phyloP scores from a whole-genome alignment of 1,140 invertebrate genomes.

The Drosophila saltans region DNA sequence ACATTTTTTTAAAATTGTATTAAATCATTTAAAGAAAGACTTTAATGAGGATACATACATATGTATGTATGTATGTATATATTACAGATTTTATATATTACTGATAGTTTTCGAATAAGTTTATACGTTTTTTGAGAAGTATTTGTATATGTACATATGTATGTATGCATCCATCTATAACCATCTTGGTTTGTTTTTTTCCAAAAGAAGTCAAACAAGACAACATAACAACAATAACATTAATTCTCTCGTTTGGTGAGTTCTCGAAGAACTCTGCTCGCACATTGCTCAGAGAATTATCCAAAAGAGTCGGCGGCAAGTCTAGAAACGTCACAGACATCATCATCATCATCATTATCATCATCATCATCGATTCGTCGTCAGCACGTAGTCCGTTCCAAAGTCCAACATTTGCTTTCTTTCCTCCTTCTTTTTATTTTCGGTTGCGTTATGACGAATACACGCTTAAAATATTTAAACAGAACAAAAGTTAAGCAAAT shows the following conservation, averaged over 20 bases:
- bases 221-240: too few relatives aligned
- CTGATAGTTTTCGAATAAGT: too few relatives aligned
- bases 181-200: too few relatives aligned
- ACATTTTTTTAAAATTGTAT: too few relatives aligned
- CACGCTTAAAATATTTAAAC: conserved; percentile 7
- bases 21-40: too few relatives aligned
- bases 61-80: too few relatives aligned
- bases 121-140: too few relatives aligned
- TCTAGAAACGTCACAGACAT: conserved; percentile 8
- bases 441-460: conserved; percentile 11
- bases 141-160: too few relatives aligned
- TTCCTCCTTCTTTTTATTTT: conserved; percentile 13
- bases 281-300: conserved; percentile 2
- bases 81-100: too few relatives aligned
- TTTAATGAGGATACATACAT: neutral
- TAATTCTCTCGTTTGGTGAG: neutral
- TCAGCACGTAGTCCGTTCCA: conserved; percentile 21
- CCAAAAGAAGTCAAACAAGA: too few relatives aligned
- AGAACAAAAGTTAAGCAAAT: conserved; percentile 5
- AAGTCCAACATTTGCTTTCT: conserved; percentile 23
- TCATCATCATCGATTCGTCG: neutral
- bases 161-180: too few relatives aligned
- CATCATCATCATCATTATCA: neutral
- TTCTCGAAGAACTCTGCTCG: conserved; percentile 22
- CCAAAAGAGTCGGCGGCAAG: neutral